Conservation (phyloP, 2,888 invertebrate species). For the Zygothrica quintamaculata region DNA sequence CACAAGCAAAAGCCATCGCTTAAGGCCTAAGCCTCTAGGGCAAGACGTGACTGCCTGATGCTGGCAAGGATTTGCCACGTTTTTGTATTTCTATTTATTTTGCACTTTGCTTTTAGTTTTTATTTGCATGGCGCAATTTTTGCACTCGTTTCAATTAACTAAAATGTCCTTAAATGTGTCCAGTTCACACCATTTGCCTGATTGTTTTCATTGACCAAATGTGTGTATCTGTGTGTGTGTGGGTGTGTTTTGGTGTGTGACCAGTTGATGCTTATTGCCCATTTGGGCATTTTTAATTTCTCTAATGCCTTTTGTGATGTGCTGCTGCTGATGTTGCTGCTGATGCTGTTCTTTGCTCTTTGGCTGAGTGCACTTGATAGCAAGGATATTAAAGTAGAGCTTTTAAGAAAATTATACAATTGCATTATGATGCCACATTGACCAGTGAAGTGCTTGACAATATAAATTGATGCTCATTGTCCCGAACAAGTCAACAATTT, state of each 20-base stretch:
- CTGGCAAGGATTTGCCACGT: conserved; percentile 60
- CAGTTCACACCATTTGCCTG: conserved; percentile 80
- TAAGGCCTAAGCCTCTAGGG: conserved; percentile 33
- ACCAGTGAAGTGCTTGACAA: conserved; percentile 59
- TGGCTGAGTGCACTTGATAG: conserved; percentile 51
- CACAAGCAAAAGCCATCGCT: conserved; percentile 10
- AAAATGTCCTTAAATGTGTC: conserved; percentile 71
- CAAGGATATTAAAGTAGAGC: conserved; percentile 46
- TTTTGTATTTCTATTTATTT: conserved; percentile 51
- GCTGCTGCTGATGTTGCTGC: conserved; percentile 27
- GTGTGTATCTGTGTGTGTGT: too few relatives aligned
- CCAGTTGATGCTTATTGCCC: conserved; percentile 57
- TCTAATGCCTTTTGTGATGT: conserved; percentile 68
- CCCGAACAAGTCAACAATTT: conserved; percentile 20
- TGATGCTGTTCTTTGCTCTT: conserved; percentile 22
- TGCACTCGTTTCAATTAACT: conserved; percentile 81
- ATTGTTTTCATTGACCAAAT: conserved; percentile 70
- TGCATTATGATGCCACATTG: conserved; percentile 77
- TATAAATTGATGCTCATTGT: conserved; percentile 59
- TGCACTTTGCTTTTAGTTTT: conserved; percentile 38
- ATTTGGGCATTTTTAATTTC: conserved; percentile 66
- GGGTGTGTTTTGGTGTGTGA: neutral
- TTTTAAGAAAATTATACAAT: conserved; percentile 80
- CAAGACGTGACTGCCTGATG: conserved; percentile 63
- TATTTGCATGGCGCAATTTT: conserved; percentile 60